Base-by-base conservation (phyloP, 2,797 vertebrate species). In the Arnoldichthys spilopterus region DNA sequence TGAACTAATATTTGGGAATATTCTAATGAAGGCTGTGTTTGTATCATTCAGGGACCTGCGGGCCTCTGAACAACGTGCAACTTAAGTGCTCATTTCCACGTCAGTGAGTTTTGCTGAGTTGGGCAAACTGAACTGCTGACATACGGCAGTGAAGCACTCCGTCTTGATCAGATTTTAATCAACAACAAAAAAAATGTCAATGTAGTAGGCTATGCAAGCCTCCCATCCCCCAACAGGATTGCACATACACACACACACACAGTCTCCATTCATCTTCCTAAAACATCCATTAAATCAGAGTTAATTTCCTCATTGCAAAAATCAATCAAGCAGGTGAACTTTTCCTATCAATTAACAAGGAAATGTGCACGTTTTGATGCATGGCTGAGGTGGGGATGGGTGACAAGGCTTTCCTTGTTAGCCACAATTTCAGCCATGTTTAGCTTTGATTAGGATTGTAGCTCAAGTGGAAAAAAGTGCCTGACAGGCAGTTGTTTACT, bases 91-190 rank as follows among this genome's bases (percentile, higher is more conserved):
- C 16, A 79, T 81, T 84, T 76, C 45, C 54, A 54, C 72, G 20
- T 72, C 72, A 16, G 62, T 30, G 22, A n/a, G 18, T 37, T 79
- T 70, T 76, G 75, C 83, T 72, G 71, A 78, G 78, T 51, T 71
- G 15, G n/a, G 71, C 74, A 77, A 64, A 69, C 20, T 47, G 32
- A 69, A 80, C 15, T 54, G 47, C 72, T 77, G 74, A 81, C 67
- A 66, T 49, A 43, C 56, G 32, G 51, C 74, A 58, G 40, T 51
- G 47, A 45, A 64, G 72, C 67, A 73, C 54, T 30, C 26, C 22
- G 70, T 78, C 67, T 64, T 11, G 79, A 84, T 81, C 72, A 51
- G 71, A 78, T 81, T 67, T 72, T 75, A 83, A 83, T 83, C 74
- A 83, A 72, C 40, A 32, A n/a, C n/a, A n/a, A n/a, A 61, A 77